Base-by-base conservation (phyloP, 2,888 invertebrate species). In the Melieria omissa region DNA sequence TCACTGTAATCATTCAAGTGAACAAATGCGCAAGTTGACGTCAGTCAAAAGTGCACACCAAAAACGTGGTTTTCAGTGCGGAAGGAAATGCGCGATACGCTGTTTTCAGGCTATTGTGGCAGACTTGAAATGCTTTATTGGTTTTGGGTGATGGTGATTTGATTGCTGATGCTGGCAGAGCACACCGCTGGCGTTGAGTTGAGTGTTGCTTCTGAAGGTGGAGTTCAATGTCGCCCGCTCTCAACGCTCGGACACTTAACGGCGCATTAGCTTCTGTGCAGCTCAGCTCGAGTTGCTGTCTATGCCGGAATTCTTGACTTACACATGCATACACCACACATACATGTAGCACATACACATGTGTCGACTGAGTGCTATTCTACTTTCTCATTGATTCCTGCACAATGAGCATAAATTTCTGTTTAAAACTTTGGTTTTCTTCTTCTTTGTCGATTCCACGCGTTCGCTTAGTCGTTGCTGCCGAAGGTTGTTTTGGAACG, bases 401-500 rank as follows among this genome's bases (percentile, higher is more conserved):
- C 16, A 29, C 2, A 29, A 29, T 29, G 29, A 29, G 45, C 57
- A 52, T 47, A 29, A 9, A 47, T 61, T 44, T 61, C 5, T 52
- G 52, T n/a, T 46, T 14, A 16, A 12, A 42, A n/a, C n/a, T 9
- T 62, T 45, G 52, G 12, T 14, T 14, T 73, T 64, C 16, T 57
- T 65, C 57, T 52, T 64, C 14, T 49, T 45, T 75, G 49, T 67
- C 60, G 16, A 16, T 16, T 16, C 16, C 16, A 16, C 29, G 12
- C 47, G 16, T 29, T 62, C 45, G 29, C 60, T 49, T 41, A 57
- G 58, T 14, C 52, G 47, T 57, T 10, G 45, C 41, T 54, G 8
- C 14, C 76, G 75, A 81, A 82, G 81, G 81, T 71, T 80, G 74
- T 16, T 52, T 14, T 52, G 9, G 49, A 10, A 12, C 49, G 14